phyloP scores from a whole-genome alignment of 2,888 invertebrate species.

The Timema podura region DNA sequence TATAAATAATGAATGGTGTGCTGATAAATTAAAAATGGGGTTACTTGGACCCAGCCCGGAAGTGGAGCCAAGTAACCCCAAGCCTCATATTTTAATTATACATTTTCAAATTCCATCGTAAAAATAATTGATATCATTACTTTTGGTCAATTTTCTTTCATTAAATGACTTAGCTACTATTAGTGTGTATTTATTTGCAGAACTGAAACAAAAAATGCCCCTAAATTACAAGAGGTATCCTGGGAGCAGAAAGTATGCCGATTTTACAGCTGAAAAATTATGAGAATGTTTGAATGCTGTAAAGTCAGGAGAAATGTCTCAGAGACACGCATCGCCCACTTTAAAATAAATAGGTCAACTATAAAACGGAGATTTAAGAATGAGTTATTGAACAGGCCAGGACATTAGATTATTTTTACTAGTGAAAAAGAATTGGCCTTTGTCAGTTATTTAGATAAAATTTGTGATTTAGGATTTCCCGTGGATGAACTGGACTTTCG shows the following conservation, averaged over 20 bases:
- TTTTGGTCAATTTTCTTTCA: neutral
- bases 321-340: neutral
- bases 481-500: constrained; percentile 31
- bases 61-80: neutral
- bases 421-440: neutral
- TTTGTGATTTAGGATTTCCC: constrained; percentile 34
- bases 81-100: neutral
- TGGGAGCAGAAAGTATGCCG: constrained; percentile 7
- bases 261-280: neutral
- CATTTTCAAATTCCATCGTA: neutral
- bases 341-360: neutral
- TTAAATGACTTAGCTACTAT: neutral
- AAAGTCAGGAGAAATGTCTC: constrained; percentile 7
- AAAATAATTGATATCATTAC: neutral
- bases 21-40: too few relatives aligned
- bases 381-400: neutral
- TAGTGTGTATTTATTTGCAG: neutral
- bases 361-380: neutral
- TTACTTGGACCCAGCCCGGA: neutral
- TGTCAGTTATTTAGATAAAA: neutral
- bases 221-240: neutral
- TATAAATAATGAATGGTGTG: neutral
- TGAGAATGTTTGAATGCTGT: neutral
- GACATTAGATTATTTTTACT: neutral
- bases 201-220: neutral